Conservation (phyloP, 2,888 invertebrate genomes). For the Chydorus sphaericus region DNA sequence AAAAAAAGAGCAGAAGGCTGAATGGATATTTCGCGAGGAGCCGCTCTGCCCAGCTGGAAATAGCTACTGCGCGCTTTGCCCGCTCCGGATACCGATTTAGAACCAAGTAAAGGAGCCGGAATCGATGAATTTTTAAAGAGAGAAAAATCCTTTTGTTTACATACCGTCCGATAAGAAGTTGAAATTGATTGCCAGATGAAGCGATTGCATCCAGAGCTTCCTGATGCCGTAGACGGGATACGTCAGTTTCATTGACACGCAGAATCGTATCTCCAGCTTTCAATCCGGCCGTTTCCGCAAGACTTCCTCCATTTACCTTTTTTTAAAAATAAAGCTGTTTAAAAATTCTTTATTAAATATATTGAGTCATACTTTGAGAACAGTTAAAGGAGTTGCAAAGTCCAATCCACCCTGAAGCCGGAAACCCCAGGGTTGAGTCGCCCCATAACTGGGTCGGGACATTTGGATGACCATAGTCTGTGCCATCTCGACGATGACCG, state of each 20-base stretch:
- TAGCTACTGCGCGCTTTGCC: too few species aligned
- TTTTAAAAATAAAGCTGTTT: slow-evolving; percentile 15
- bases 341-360: not conserved
- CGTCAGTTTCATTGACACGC: slow-evolving; percentile 71
- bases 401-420: slow-evolving; percentile 86
- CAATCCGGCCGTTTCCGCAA: slow-evolving; percentile 85
- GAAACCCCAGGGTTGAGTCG: slow-evolving; percentile 79
- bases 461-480: slow-evolving; percentile 75
- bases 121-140: too few species aligned
- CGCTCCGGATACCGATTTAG: too few species aligned
- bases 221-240: slow-evolving; percentile 77
- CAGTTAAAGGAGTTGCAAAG: slow-evolving; percentile 75
- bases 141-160: not conserved
- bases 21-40: too few species aligned
- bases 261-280: slow-evolving; percentile 86
- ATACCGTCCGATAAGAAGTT: slow-evolving; percentile 80
- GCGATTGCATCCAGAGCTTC: slow-evolving; percentile 91
- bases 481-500: slow-evolving; percentile 41
- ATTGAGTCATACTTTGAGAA: slow-evolving; percentile 64
- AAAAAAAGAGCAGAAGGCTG: too few species aligned
- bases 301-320: slow-evolving; percentile 85
- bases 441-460: slow-evolving; percentile 68
- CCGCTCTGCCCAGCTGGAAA: too few species aligned
- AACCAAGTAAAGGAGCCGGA: too few species aligned
- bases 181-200: slow-evolving; percentile 68